Evolutionary conservation across 2,888 invertebrate species (phyloP), one percentile per base, ranked within the genome.

Genomic region (Tromatobia lineatoria): DNA sequence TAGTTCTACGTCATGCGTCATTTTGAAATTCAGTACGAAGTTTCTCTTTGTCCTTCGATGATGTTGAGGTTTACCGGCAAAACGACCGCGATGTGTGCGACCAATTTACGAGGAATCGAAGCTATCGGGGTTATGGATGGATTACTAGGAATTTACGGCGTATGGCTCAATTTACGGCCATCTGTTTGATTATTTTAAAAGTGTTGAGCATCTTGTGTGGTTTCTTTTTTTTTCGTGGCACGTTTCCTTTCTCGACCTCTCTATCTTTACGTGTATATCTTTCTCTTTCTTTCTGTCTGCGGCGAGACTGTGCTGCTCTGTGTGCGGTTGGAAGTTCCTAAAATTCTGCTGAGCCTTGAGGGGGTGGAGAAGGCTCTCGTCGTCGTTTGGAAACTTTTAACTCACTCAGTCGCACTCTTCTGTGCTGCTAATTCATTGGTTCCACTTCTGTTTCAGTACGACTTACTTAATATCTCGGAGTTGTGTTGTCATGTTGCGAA

Each of bases 401-500:
- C 29, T 29, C 13, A 25, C 23, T 15, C 29, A n/a, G 29, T 64
- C 38, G 38, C 11, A 18, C 38, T n/a, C 11, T n/a, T 0, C 6
- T 15, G 59, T 15, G 15, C 34, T 61, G 59, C 29, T 38, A 18
- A 38, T 38, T 64, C 2, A 64, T 42, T 20, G 34, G 61, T 11
- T 13, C 34, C 34, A 10, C 64, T 38, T 64, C 64, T 61, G 13
- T 64, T 3, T 18, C 64, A 18, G 18, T 42, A 20, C 11, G 34
- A 29, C 29, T 57, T 57, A 25, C 59, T 38, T 20, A 38, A 64
- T 38, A 61, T n/a, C 15, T 6, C 34, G 18, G 42, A 11, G 38
- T 64, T 10, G 64, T 64, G 64, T 38, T 64, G 64, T 64, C 38
- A 64, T 13, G 64, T 64, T 64, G 64, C 64, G 34, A 64, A 64